Evolutionary conservation across 2,797 vertebrate genomes (phyloP), one percentile per base, ranked within the genome.

Genomic region (Chelonia mydas): DNA sequence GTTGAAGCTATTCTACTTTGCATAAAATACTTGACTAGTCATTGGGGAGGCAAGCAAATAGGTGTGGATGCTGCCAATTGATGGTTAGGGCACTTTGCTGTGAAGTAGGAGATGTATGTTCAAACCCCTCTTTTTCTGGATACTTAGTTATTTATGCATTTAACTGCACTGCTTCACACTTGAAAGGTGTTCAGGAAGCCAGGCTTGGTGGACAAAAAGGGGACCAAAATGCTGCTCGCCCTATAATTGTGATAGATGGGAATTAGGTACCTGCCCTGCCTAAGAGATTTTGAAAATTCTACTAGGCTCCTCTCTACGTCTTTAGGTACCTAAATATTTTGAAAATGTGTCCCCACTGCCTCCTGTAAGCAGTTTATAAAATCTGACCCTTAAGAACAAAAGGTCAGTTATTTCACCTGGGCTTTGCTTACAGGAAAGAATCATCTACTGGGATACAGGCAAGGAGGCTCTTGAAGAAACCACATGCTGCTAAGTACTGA

Each of bases 311-410:
- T 76, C 3, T 47, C 25, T 47, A 47, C 23, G 31, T 10, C 41
- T 31, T 92, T 87, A 86, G 3, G 87, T 84, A 5, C 19, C 51
- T 81, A 8, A 55, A n/a, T 3, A 84, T 91, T 88, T 94, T 84
- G 21, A 47, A 33, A 79, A 79, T 79, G 2, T 76, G 79, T 84
- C 17, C 55, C n/a, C 10, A 13, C 5, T 78, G 84, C 72, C 23
- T 27, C 1, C 7, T 82, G 59, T 76, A 17, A 94, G 87, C n/a
- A 17, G 84, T 11, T 90, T 93, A 17, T 91, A 13, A 81, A 37
- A n/a, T 59, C 25, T 74, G 11, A 54, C 4, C 55, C 25, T 51
- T 19, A 76, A 4, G 3, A 41, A 47, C 13, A 3, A 57, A 84
- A 94, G 53, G 9, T 25, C 5, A 37, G 0, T 1, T 0, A 83